Evolutionary conservation across 2,113 vertebrate species (phyloP).

Genomic region (Raja brachyura): DNA sequence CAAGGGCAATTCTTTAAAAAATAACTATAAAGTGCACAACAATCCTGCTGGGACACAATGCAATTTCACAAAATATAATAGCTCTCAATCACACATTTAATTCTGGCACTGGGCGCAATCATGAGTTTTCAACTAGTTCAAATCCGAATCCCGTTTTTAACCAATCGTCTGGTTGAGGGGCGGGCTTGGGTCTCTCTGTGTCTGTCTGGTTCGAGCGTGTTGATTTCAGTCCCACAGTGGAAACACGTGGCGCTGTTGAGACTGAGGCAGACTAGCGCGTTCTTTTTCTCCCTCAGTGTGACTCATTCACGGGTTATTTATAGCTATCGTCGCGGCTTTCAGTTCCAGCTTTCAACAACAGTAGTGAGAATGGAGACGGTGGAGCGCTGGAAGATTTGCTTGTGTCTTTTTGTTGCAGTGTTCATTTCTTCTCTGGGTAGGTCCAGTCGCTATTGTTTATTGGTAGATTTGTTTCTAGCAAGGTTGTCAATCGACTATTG

Average conservation of each 20-base stretch:
- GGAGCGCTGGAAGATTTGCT: not conserved
- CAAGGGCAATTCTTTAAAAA: not conserved
- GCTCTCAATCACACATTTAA: not conserved
- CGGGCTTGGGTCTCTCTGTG: not conserved
- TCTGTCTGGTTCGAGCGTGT: not conserved
- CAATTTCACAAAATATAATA: not conserved
- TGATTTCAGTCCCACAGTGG: conserved; percentile 33
- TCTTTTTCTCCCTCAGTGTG: not conserved
- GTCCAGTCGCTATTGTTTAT: not conserved
- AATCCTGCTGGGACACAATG: not conserved
- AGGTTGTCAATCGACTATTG: not conserved
- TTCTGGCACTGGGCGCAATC: not conserved
- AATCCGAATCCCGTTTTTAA: not conserved
- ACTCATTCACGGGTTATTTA: conserved; percentile 26
- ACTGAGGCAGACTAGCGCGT: not conserved
- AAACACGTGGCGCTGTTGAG: conserved; percentile 37
- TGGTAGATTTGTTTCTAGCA: not conserved
- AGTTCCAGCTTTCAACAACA: not conserved
- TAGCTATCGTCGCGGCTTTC: not conserved
- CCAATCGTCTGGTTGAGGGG: not conserved
- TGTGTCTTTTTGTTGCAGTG: conserved; percentile 12
- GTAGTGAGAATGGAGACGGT: not conserved
- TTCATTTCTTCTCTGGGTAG: not conserved
- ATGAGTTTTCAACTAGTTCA: not conserved
- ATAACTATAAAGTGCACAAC: not conserved